Base-by-base conservation (phyloP, 1,140 invertebrate genomes). In the Cotesia vestalis region DNA sequence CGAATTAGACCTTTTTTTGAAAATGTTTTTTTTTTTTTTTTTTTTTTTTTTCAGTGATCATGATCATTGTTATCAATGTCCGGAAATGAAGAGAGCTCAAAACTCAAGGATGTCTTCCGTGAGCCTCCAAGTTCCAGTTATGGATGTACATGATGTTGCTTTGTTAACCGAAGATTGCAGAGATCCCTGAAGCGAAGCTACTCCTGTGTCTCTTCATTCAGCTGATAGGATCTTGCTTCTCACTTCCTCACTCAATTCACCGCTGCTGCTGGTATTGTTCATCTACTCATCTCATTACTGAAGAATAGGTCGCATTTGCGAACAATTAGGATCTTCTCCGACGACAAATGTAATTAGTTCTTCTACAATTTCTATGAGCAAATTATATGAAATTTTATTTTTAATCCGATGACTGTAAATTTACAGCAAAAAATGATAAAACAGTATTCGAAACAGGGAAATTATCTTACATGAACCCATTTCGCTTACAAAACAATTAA, bases 71-170 rank as follows among this genome's bases (percentile, higher is more conserved):
- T 72, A 75, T 73, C 72, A 46, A 53, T 61, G 46, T 53, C 57
- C 71, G 74, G 74, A 75, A 71, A 64, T 67, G 69, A 46, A 63
- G 72, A 68, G 40, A 46, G 40, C 40, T 46, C 40, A 46, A 46
- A 8, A 64, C 68, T 73, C 61, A 68, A 57, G 71, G 68, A 70
- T 60, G 51, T 74, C 69, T 74, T 74, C 73, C 63, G 64, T 2
- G 36, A 20, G 14, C 59, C 9, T 14, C 51, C 35, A 51, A 51
- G 66, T 72, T 71, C 73, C 73, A 71, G 57, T 69, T 67, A 46
- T 46, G 11, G 11, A 46, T 14, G 36, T 20, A 17, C 62, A 64
- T 51, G 40, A 67, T 51, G 52, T 27, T 67, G 40, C 66, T 67
- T 67, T 67, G 66, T 67, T 67, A 67, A 36, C 14, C 14, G 9